Conservation (phyloP, 2,113 vertebrate species). For the Australoheros scitulus region DNA sequence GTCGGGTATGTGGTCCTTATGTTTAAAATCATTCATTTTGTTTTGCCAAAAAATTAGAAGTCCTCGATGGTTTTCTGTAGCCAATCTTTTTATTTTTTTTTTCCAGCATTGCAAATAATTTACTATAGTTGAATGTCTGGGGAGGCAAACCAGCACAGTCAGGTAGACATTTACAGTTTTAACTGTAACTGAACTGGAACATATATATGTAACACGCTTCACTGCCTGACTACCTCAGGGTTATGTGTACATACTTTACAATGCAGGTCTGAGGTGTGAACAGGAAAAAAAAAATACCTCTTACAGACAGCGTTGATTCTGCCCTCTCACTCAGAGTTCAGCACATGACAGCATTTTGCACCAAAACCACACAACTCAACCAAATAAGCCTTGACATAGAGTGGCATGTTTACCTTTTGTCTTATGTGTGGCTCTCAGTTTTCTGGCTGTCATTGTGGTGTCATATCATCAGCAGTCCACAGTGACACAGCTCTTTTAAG, state of each 20-base stretch:
- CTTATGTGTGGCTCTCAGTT: not conserved
- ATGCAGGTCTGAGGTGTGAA: slow-evolving; percentile 16
- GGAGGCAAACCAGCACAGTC: not conserved
- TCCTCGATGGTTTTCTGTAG: not conserved
- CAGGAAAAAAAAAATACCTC: slow-evolving; percentile 22
- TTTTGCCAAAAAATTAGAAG: not conserved
- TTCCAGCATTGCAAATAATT: not conserved
- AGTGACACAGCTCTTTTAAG: slow-evolving; percentile 43
- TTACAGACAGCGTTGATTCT: not conserved
- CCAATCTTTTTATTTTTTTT: not conserved
- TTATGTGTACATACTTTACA: not conserved
- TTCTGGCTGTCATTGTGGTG: slow-evolving; percentile 51
- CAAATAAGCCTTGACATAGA: slow-evolving; percentile 7
- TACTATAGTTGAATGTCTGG: not conserved
- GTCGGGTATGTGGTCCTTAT: not conserved
- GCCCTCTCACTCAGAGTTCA: not conserved
- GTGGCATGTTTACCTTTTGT: slow-evolving; percentile 38
- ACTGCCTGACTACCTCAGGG: slow-evolving; percentile 37
- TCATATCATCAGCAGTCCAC: slow-evolving; percentile 20
- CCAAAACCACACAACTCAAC: slow-evolving; percentile 7
- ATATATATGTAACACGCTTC: slow-evolving; percentile 21
- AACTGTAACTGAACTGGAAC: not conserved
- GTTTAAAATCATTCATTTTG: not conserved
- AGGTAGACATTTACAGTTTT: slow-evolving; percentile 8
- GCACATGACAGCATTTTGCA: slow-evolving; percentile 12